Conservation (phyloP, 1,140 invertebrate species). For the Zaprionus africanus region DNA sequence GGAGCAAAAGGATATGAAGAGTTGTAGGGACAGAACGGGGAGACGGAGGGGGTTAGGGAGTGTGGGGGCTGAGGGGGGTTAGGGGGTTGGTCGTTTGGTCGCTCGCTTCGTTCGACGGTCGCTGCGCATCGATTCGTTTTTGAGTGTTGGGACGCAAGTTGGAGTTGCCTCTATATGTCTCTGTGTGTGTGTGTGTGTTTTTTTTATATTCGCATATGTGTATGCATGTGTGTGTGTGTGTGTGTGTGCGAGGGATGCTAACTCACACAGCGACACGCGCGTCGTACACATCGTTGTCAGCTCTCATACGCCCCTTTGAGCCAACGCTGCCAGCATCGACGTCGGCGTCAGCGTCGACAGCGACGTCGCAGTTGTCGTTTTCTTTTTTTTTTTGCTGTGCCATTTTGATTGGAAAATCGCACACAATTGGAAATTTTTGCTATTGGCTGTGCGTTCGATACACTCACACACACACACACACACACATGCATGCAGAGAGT, state of each 20-base stretch:
- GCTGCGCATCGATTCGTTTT: conserved; percentile 62
- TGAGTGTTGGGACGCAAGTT: conserved; percentile 45
- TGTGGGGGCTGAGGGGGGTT: not conserved
- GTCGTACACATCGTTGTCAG: conserved; percentile 3
- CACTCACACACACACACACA: conserved; percentile 37
- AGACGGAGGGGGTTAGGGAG: not conserved
- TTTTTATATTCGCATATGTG: conserved; percentile 49
- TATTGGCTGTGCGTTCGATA: conserved; percentile 78
- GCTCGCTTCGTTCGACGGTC: conserved; percentile 42
- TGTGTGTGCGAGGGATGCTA: conserved; percentile 33
- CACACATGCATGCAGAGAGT: conserved; percentile 19
- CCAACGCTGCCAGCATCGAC: conserved; percentile 1
- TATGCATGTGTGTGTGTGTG: conserved; percentile 6
- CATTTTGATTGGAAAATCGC: conserved; percentile 82
- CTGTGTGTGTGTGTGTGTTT: conserved; percentile 19
- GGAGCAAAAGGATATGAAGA: conserved; percentile 7
- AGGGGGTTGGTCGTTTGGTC: conserved; percentile 30
- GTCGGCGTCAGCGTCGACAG: conserved; percentile 8
- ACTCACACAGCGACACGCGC: conserved; percentile 9
- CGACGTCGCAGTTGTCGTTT: conserved; percentile 37
- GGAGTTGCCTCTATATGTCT: conserved; percentile 36
- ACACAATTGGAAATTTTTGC: conserved; percentile 81
- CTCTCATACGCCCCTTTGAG: conserved; percentile 54
- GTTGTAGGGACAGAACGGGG: not conserved
- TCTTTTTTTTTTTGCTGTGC: conserved; percentile 56